Conservation (phyloP, 1,140 invertebrate genomes). For the Zaprionus kolodkinae region DNA sequence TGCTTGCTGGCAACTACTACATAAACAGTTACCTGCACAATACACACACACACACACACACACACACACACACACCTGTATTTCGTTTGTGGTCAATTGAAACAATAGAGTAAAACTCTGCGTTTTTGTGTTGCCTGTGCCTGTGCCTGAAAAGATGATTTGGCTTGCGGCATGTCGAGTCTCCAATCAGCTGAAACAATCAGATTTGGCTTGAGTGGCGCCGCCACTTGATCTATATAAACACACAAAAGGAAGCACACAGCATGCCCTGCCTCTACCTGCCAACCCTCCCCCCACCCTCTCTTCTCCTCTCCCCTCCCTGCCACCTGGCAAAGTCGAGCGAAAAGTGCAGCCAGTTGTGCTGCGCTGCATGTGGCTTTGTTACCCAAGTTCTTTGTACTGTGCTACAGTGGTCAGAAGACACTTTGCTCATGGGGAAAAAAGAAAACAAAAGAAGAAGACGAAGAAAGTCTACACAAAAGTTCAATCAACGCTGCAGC, state of each 20-base stretch:
- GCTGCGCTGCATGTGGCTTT: not conserved
- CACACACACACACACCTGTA: not conserved
- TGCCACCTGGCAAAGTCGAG: not conserved
- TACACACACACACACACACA: not conserved
- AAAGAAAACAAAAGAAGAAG: too few relatives aligned
- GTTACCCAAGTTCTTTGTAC: not conserved
- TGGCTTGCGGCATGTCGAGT: not conserved
- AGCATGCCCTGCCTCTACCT: not conserved
- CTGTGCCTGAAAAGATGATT: not conserved
- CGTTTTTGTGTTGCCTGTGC: not conserved
- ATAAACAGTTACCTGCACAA: not conserved
- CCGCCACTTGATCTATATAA: not conserved
- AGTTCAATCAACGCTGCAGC: too few relatives aligned
- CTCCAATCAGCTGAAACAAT: not conserved
- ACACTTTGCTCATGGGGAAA: not conserved
- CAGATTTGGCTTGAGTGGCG: not conserved
- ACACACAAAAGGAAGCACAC: not conserved
- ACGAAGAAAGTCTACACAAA: too few relatives aligned
- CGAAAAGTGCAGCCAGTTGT: not conserved
- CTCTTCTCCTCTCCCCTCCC: not conserved
- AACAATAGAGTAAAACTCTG: not conserved
- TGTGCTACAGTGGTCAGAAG: not conserved
- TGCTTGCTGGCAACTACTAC: not conserved
- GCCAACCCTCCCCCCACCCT: too few relatives aligned
- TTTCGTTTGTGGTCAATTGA: not conserved